Percentiles rank a stretch among this genome's conserved stretches.
These are phyloP conservation scores for Meliscaeva auricollis DNA, from an alignment of 2,888 invertebrate genomes.

Conservation along the genomic window DNA sequence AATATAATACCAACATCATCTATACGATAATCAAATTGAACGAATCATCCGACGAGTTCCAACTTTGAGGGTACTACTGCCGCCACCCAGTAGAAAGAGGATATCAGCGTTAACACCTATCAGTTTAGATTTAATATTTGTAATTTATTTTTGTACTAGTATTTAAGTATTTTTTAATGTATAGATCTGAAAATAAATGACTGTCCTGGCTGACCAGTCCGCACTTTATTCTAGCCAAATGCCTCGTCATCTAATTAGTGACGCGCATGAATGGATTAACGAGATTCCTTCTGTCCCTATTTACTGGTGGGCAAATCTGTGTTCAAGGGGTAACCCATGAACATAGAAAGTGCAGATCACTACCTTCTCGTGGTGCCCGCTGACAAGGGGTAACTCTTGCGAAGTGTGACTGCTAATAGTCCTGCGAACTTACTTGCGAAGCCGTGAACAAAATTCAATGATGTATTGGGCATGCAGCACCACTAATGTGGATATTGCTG, in stretches of 20 bases:
- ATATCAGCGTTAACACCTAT: background rate
- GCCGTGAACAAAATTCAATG: no score
- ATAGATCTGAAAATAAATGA: background rate
- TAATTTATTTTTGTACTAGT: background rate
- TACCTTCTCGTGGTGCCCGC: no score
- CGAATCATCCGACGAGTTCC: background rate
- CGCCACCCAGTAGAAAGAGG: background rate
- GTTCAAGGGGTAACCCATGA: no score
- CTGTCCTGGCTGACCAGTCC: background rate
- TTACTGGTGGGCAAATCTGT: no score
- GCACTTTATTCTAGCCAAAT: no score
- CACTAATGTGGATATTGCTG: no score
- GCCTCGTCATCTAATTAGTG: conserved; percentile 8
- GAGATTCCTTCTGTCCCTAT: conserved; percentile 85
- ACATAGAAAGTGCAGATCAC: no score
- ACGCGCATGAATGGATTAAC: conserved; percentile 70
- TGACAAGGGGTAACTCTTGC: no score
- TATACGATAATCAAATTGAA: background rate
- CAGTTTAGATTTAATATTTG: background rate
- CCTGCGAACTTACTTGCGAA: no score
- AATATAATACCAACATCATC: background rate
- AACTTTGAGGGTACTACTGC: background rate
- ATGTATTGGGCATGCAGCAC: no score
- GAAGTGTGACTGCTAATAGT: no score
- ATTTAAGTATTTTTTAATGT: background rate